A percentile compares a stretch with the other conserved stretches of the same genome.
Evolutionary conservation across 1,140 invertebrate genomes (phyloP).

Genomic region (Venustaconcha ellipsiformis): DNA sequence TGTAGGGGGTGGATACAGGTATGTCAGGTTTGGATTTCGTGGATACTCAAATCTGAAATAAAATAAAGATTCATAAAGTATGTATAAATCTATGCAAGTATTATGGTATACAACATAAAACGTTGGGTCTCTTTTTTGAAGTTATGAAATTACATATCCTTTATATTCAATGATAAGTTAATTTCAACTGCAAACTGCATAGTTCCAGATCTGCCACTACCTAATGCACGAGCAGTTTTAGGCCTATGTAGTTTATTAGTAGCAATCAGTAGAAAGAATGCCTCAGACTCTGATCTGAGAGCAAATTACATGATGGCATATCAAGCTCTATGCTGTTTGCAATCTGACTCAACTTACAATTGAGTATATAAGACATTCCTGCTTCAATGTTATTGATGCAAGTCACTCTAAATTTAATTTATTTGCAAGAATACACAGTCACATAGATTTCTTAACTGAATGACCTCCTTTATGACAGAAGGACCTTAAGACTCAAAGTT

Average conservation of each 20-base stretch:
- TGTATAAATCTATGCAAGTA: not conserved
- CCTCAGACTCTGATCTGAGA: too few relatives aligned
- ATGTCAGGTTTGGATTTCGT: conserved; percentile 64
- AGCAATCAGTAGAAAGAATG: too few relatives aligned
- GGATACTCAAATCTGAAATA: conserved; percentile 62
- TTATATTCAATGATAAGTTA: not conserved
- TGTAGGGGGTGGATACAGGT: conserved; percentile 78
- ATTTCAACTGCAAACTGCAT: too few relatives aligned
- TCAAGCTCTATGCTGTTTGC: too few relatives aligned
- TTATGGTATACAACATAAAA: not conserved
- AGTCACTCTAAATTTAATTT: not conserved
- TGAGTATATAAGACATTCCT: not conserved
- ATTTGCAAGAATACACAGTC: conserved; percentile 1
- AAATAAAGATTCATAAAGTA: not conserved
- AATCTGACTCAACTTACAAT: too few relatives aligned
- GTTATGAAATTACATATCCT: not conserved
- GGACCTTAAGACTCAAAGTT: too few relatives aligned
- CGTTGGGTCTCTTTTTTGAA: not conserved
- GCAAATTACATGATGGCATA: too few relatives aligned
- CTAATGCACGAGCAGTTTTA: too few relatives aligned
- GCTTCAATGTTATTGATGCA: not conserved
- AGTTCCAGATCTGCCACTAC: too few relatives aligned
- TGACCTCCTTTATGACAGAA: not conserved
- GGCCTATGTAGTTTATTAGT: too few relatives aligned
- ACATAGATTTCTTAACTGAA: conserved; percentile 38